Evolutionary conservation across 1,140 invertebrate species (phyloP), one percentile per base, ranked within the genome.

Genomic region (Popillia japonica): DNA sequence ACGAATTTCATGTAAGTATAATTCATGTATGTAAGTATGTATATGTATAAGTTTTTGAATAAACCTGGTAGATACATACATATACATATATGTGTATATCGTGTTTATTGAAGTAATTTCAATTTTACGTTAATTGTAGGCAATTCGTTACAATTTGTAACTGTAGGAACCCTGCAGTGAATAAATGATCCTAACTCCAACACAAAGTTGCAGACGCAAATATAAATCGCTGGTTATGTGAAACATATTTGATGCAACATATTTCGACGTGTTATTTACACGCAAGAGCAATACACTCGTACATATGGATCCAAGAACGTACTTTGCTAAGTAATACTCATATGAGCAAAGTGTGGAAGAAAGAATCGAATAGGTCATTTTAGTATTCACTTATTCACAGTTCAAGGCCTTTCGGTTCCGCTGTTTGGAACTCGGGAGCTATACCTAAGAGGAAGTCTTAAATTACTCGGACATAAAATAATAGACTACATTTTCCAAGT

Each of bases 391-490:
- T 68, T 20, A 8, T 68, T 68, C 61, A 34, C 27, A 22, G 61
- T 68, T 68, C 61, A 68, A 68, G 61, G 61, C 27, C 61, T 22
- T 10, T 68, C 9, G 7, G 61, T 68, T 68, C 27, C 22, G 61
- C 61, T 20, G 4, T 10, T 68, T 22, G 61, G 22, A 68, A 27
- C 61, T 20, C 3, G 22, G 61, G 61, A 68, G 61, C 61, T 68
- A 68, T n/a, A 34, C 27, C 22, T 23, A 3, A 14, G 14, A 68
- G 61, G 61, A 68, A 68, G 27, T 68, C 20, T 68, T 34, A 34
- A 68, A 68, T 68, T 34, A 68, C 61, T 68, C 61, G 27, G 27
- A 68, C 22, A 22, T 68, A 68, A 68, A 68, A 68, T 68, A 68
- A 68, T 68, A 68, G 9, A 11, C 27, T 68, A 68, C 20, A 22